Base-by-base conservation (phyloP, 2,888 invertebrate species). In the Andrena minutula region DNA sequence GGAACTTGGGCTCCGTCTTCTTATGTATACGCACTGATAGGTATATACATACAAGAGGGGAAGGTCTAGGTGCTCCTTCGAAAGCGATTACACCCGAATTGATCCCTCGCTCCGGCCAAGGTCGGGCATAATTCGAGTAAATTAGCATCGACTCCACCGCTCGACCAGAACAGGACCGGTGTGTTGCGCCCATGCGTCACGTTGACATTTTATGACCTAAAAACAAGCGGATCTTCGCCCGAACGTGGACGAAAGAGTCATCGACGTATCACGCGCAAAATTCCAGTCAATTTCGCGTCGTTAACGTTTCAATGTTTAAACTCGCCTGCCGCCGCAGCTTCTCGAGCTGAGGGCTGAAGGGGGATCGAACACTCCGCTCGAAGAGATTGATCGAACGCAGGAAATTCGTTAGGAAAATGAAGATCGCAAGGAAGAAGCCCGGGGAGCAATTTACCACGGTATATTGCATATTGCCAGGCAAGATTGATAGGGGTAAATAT, bases 51-150 rank as follows among this genome's bases (percentile, higher is more conserved):
- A 83, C 7, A 30, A 23, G 23, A 20, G 32, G 41, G 30, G 69
- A 60, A 75, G 82, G 79, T 69, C 86, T 86, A 85, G 86, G 76
- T 86, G 86, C 86, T 81, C 71, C 85, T 80, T 80, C 74, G 78
- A 79, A 75, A 76, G 30, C 85, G 86, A 87, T 87, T 87, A 87
- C 86, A 80, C 76, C 83, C 84, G 87, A 87, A 87, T 87, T 80
- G 87, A 84, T 66, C 82, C 84, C 68, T 66, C 76, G 84, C 79
- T 78, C 80, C 80, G 78, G 63, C 79, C 87, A 87, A 87, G 87
- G 87, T 82, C 87, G 86, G 53, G 63, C 76, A 75, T 87, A 87
- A 87, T 87, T 87, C 82, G 76, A 82, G 77, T 65, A 79, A 84
- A 87, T 87, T 87, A 87, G 82, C 86, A 86, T 86, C 87, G 79